Percentiles rank a stretch among this genome's conserved stretches.
These are phyloP conservation scores for Strigamia maritima DNA, from an alignment of 2,888 invertebrate genomes.

Conservation along the genomic window DNA sequence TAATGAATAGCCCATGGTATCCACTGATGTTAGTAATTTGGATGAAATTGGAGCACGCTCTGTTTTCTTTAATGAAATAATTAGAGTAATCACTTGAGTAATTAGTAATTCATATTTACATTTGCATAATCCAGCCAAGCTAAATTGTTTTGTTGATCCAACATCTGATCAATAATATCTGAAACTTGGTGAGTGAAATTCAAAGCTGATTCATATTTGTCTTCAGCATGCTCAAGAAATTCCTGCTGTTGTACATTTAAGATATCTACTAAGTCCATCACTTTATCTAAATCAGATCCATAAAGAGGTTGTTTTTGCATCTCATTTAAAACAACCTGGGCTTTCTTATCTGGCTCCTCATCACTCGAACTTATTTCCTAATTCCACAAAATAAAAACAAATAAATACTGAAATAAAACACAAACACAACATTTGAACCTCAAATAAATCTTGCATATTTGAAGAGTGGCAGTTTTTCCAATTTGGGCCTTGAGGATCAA, in stretches of 20 bases:
- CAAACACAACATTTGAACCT: background rate
- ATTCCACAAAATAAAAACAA: background rate
- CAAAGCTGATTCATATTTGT: background rate
- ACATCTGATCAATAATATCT: background rate
- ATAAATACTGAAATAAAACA: background rate
- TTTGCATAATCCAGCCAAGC: background rate
- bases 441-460: background rate
- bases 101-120: background rate
- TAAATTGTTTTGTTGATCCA: background rate
- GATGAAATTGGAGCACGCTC: slow-evolving; percentile 4
- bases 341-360: background rate
- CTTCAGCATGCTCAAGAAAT: background rate
- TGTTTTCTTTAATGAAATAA: slow-evolving; percentile 8
- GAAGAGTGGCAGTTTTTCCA: background rate
- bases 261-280: background rate
- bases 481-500: background rate
- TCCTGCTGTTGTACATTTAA: background rate
- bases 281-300: background rate
- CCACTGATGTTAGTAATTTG: background rate
- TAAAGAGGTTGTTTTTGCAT: background rate
- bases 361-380: background rate
- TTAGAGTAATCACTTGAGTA: background rate
- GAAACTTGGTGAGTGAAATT: background rate
- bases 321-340: background rate
- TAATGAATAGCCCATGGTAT: background rate